Evolutionary conservation across 2,797 vertebrate species (phyloP).

Genomic region (Malurus splendens): DNA sequence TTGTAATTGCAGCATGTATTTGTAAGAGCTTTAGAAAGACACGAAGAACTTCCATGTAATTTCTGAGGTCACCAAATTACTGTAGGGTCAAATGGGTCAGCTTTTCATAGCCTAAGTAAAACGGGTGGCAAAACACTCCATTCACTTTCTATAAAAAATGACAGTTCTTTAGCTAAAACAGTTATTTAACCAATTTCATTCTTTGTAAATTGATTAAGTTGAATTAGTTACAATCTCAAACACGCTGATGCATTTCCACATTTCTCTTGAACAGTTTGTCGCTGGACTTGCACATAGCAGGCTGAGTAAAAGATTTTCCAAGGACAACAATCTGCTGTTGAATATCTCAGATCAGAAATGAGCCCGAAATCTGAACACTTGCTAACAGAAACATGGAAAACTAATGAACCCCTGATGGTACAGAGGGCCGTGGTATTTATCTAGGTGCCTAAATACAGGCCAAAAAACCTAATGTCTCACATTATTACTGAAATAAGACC

Average conservation of each 20-base stretch:
- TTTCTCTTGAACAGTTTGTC: background rate
- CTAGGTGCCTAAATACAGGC: background rate
- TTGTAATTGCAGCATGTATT: background rate
- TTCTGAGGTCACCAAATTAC: background rate
- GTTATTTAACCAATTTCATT: background rate
- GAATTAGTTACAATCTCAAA: slow-evolving; percentile 28
- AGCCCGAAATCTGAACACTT: background rate
- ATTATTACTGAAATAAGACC: background rate
- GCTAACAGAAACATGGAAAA: background rate
- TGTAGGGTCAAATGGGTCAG: background rate
- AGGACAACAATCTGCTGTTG: background rate
- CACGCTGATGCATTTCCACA: slow-evolving; percentile 1
- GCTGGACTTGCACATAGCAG: background rate
- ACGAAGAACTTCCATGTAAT: background rate
- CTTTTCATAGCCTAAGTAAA: background rate
- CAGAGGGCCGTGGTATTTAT: background rate
- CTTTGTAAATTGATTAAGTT: background rate
- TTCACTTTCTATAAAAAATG: background rate
- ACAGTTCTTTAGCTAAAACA: background rate
- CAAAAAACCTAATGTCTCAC: background rate
- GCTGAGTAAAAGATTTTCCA: background rate
- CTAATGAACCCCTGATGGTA: background rate
- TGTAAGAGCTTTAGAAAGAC: background rate
- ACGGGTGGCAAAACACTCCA: background rate
- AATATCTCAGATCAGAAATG: background rate